These are phyloP conservation scores for Sebastes schlegelii DNA, from an alignment of 2,113 vertebrate species.

Conservation along the genomic window DNA sequence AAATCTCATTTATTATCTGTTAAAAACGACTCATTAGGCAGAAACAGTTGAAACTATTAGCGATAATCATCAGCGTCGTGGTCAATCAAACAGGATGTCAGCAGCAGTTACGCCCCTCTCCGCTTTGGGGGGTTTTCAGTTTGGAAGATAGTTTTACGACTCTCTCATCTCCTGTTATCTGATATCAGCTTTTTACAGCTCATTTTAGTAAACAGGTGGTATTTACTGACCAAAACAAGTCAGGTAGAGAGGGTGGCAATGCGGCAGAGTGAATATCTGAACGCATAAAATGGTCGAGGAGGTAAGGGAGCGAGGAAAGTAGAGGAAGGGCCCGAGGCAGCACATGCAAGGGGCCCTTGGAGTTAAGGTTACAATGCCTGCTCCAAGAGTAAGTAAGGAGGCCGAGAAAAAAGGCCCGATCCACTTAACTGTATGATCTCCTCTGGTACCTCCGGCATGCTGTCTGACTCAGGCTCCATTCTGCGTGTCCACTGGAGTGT, in stretches of 20 bases:
- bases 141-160: not conserved
- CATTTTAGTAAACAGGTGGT: too few species aligned
- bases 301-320: conserved; percentile 14
- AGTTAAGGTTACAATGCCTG: conserved; percentile 56
- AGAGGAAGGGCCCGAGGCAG: conserved; percentile 33
- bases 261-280: not conserved
- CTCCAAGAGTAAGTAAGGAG: conserved; percentile 50
- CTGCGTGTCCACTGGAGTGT: conserved; percentile 70
- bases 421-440: conserved; percentile 87
- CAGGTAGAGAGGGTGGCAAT: not conserved
- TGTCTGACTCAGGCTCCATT: conserved; percentile 84
- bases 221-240: not conserved
- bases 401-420: conserved; percentile 52
- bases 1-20: not conserved
- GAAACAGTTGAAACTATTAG: not conserved
- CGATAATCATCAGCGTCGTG: not conserved
- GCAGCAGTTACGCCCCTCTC: not conserved
- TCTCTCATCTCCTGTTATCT: not conserved
- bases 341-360: conserved; percentile 30
- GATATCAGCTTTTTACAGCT: not conserved
- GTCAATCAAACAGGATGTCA: conserved; percentile 22
- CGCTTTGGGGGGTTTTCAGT: not conserved
- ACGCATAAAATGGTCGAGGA: not conserved
- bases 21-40: not conserved
- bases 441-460: conserved; percentile 76